A percentile compares a stretch with the other conserved stretches of the same genome.
Conservation (phyloP, 2,113 vertebrate genomes). For the Lichenostomus cassidix region DNA sequence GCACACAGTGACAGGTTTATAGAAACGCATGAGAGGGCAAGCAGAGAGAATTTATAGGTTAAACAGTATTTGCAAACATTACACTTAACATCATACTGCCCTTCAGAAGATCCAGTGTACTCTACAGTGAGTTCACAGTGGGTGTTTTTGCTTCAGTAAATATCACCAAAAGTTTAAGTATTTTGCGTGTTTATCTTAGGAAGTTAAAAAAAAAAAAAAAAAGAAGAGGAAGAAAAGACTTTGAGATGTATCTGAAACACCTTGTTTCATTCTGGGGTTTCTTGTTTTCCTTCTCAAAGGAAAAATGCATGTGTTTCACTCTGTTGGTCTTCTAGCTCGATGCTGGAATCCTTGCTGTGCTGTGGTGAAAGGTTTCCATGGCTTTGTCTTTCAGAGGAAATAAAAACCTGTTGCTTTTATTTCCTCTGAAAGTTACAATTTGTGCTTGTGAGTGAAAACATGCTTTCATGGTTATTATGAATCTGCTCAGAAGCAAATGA, state of each 20-base stretch:
- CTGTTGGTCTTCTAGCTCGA: rapidly evolving
- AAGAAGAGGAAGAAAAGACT: neutral
- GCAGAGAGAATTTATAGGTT: neutral
- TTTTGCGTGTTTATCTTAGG: neutral
- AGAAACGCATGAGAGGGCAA: neutral
- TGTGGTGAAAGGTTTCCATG: neutral
- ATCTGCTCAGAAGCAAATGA: constrained; percentile 13
- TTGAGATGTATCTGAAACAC: neutral
- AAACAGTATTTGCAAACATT: neutral
- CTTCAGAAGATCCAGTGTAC: neutral
- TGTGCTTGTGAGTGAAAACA: constrained; percentile 7
- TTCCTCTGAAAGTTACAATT: neutral
- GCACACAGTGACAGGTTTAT: neutral
- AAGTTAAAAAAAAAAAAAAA: neutral
- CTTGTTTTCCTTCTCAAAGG: neutral
- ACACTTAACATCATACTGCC: neutral
- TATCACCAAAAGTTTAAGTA: neutral
- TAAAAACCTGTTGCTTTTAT: neutral
- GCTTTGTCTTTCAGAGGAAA: neutral
- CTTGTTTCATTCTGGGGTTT: neutral
- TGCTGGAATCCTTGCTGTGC: neutral
- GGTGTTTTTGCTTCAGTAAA: neutral
- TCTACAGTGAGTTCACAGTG: neutral
- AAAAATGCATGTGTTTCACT: neutral
- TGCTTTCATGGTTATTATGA: neutral